A percentile compares a stretch with the other conserved stretches of the same genome.
These are phyloP conservation scores for Danionella dracula DNA, from an alignment of 2,797 vertebrate genomes.

Conservation along the genomic window DNA sequence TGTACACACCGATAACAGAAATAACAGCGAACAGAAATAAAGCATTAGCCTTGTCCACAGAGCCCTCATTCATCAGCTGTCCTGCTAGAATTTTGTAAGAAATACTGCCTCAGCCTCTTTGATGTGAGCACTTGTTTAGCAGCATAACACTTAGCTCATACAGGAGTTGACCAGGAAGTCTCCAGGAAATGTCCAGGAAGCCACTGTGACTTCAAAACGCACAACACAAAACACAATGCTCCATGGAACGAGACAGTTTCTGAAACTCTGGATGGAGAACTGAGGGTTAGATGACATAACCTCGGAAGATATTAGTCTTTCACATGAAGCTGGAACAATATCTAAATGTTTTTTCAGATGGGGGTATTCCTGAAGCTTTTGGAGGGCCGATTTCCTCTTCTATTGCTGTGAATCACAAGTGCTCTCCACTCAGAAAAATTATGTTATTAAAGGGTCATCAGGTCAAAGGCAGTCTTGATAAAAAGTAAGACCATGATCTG, in stretches of 20 bases:
- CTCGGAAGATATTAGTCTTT: constrained; percentile 52
- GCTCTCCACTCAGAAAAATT: constrained; percentile 31
- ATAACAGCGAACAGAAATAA: constrained; percentile 43
- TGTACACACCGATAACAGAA: constrained; percentile 53
- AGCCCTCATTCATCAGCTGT: constrained; percentile 67
- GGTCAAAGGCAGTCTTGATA: no score
- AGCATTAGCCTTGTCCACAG: constrained; percentile 62
- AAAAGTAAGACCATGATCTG: no score
- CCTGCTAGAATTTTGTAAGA: constrained; percentile 64
- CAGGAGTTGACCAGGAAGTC: constrained; percentile 68
- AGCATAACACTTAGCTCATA: constrained; percentile 68
- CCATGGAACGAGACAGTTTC: constrained; percentile 51
- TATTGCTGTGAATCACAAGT: constrained; percentile 36
- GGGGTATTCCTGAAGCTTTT: constrained; percentile 31
- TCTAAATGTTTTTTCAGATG: constrained; percentile 50
- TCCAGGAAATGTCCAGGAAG: constrained; percentile 67
- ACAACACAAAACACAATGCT: constrained; percentile 53
- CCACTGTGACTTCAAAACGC: constrained; percentile 66
- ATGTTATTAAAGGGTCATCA: not conserved
- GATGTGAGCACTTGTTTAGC: constrained; percentile 76
- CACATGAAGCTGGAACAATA: constrained; percentile 38
- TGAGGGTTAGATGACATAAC: constrained; percentile 37
- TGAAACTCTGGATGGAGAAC: constrained; percentile 40
- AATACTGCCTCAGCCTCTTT: constrained; percentile 61
- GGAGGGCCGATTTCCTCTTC: constrained; percentile 43